Percentiles rank a stretch among this genome's conserved stretches.
Conservation (phyloP, 2,797 vertebrate genomes). For the Amphiprion clarkii region DNA sequence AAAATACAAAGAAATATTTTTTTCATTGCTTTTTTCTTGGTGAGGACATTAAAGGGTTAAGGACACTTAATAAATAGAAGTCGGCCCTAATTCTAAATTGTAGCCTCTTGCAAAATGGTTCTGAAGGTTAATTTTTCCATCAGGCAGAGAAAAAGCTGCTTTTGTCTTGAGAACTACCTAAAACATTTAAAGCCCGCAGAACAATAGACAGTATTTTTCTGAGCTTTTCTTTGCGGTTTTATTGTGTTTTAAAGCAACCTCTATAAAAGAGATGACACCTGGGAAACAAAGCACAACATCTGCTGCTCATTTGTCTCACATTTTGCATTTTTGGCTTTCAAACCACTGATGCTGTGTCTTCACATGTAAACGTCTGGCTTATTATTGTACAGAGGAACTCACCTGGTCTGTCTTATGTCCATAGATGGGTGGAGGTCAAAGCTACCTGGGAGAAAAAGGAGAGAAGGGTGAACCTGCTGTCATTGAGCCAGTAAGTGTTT, state of each 20-base stretch:
- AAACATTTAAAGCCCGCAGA: slow-evolving; percentile 46
- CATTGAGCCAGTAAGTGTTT: slow-evolving; percentile 93
- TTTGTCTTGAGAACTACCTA: slow-evolving; percentile 38
- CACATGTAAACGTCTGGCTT: slow-evolving; percentile 4
- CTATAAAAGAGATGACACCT: slow-evolving; percentile 37
- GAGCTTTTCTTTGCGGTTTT: slow-evolving; percentile 40
- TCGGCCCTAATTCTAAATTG: slow-evolving; percentile 68
- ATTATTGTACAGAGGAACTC: slow-evolving; percentile 23
- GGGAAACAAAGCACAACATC: slow-evolving; percentile 17
- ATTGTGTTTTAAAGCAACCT: slow-evolving; percentile 41
- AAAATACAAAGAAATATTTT: too few relatives aligned
- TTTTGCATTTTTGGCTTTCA: slow-evolving; percentile 30
- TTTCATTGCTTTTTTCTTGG: too few relatives aligned
- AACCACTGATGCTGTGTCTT: neutral
- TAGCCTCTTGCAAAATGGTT: slow-evolving; percentile 65
- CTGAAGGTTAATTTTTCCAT: slow-evolving; percentile 71
- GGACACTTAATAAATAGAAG: slow-evolving; percentile 65
- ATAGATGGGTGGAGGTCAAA: slow-evolving; percentile 88
- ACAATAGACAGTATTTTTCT: slow-evolving; percentile 54
- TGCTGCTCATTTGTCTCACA: slow-evolving; percentile 33
- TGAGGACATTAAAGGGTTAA: neutral
- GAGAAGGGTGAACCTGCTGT: slow-evolving; percentile 97
- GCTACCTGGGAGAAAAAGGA: slow-evolving; percentile 94
- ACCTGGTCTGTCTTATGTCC: slow-evolving; percentile 51
- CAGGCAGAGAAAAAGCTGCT: slow-evolving; percentile 17